Base-by-base conservation (phyloP, 2,888 invertebrate genomes). In the Limenitis camilla region DNA sequence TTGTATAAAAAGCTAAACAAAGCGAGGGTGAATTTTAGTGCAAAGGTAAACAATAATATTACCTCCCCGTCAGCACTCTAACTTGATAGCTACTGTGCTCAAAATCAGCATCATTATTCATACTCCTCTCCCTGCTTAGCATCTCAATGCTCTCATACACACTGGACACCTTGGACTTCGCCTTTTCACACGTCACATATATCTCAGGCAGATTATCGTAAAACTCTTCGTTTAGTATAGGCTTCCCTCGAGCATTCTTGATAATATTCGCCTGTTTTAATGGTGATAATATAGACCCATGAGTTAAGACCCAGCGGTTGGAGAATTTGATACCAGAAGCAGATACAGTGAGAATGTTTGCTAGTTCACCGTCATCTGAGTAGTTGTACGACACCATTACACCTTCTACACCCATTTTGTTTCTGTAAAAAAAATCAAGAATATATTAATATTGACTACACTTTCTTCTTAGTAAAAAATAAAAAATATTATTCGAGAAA, bases 281-380 rank as follows among this genome's bases (percentile, higher is more conserved):
- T 0, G 88, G 80, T 0, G 82, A 81, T 10, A 89, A 71, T 8
- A 89, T 78, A 29, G 87, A 86, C 4, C 89, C 89, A 59, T 89
- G 89, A 0, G 89, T 87, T 5, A 90, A 71, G 31, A 89, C 82
- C 88, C 89, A 89, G 19, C 88, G 73, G n/a, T 81, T 70, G 43
- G 81, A 79, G 69, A 89, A 89, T 55, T 78, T 78, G 59, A 89
- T 84, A 11, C 89, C 89, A 4, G 89, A 89, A 1, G 87, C 81
- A 1, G 89, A 81, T 4, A 85, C 85, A 0, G 82, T 87, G 10
- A 86, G 69, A 60, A 87, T 87, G 59, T 85, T 86, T 0, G 85
- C 78, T n/a, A 74, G 74, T 52, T 86, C 84, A 0, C 74, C 78
- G 56, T 77, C 76, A 4, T 79, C 76, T 0, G 78, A 80, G 52